phyloP scores from a whole-genome alignment of 2,888 invertebrate genomes.

The Eudemis profundana region DNA sequence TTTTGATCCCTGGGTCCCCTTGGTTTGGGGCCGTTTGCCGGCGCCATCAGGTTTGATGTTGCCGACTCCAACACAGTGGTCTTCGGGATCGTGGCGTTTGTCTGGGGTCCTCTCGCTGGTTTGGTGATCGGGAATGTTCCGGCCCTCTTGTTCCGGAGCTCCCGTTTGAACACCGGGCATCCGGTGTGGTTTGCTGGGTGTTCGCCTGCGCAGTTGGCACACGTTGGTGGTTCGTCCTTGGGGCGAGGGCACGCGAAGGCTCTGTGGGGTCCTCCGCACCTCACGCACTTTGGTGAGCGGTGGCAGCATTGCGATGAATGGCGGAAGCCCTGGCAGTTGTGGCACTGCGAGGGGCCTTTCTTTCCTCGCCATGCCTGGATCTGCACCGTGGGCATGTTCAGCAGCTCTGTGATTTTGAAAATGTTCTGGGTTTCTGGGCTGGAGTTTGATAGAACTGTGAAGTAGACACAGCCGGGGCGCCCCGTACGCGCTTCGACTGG shows the following conservation, averaged over 20 bases:
- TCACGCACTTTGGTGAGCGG: constrained; percentile 15
- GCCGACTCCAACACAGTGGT: constrained; percentile 1
- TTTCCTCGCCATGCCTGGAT: not conserved
- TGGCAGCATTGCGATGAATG: constrained; percentile 20
- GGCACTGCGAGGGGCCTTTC: not conserved
- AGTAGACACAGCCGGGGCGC: no score
- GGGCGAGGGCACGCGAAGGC: not conserved
- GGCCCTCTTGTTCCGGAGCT: not conserved
- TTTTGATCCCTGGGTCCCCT: not conserved
- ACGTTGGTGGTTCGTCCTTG: not conserved
- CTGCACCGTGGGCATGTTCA: not conserved
- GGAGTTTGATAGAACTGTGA: no score
- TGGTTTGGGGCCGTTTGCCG: not conserved
- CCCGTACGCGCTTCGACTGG: no score
- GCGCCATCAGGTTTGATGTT: not conserved
- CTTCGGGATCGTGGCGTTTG: no score
- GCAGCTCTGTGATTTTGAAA: no score
- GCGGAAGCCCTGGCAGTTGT: no score
- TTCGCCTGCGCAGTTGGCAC: not conserved
- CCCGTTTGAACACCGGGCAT: not conserved
- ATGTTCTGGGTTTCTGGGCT: no score
- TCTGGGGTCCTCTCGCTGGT: not conserved
- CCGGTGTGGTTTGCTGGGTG: not conserved
- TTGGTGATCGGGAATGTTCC: no score
- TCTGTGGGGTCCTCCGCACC: constrained; percentile 3